Percentiles rank a stretch among this genome's conserved stretches.
Conservation (phyloP, 2,797 vertebrate genomes). For the Uromys caudimaculatus region DNA sequence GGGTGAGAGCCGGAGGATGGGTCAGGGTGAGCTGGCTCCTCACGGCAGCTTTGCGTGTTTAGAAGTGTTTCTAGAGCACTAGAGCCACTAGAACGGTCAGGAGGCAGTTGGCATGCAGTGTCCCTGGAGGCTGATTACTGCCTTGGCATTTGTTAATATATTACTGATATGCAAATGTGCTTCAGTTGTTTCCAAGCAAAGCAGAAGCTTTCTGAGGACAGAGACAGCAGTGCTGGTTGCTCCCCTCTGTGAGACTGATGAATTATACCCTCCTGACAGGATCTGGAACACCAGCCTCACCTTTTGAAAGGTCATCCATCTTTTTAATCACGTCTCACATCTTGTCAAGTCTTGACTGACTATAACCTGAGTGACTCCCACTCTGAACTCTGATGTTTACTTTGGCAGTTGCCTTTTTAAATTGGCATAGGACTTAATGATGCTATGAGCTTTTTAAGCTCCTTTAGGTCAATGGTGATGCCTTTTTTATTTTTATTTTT, state of each 20-base stretch:
- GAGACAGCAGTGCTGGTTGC: background rate
- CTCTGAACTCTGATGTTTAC: background rate
- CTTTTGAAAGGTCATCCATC: constrained; percentile 19
- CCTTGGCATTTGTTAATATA: background rate
- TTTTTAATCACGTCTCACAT: background rate
- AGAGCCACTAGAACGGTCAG: background rate
- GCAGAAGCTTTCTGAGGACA: background rate
- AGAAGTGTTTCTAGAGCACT: background rate
- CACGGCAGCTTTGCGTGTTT: background rate
- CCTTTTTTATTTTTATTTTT: background rate
- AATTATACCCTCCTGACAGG: background rate
- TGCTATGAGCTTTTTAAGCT: background rate
- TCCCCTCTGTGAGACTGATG: background rate
- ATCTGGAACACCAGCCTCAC: background rate
- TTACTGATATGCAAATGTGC: background rate
- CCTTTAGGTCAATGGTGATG: background rate
- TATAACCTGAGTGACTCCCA: background rate
- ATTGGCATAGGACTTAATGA: constrained; percentile 1
- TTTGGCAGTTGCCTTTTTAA: constrained; percentile 33
- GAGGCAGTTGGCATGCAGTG: background rate
- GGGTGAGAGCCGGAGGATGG: background rate
- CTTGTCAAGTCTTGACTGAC: background rate
- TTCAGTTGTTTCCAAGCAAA: background rate
- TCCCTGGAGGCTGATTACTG: background rate
- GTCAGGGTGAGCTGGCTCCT: background rate